Evolutionary conservation across 2,113 vertebrate genomes (phyloP).

Genomic region (Callipepla squamata): DNA sequence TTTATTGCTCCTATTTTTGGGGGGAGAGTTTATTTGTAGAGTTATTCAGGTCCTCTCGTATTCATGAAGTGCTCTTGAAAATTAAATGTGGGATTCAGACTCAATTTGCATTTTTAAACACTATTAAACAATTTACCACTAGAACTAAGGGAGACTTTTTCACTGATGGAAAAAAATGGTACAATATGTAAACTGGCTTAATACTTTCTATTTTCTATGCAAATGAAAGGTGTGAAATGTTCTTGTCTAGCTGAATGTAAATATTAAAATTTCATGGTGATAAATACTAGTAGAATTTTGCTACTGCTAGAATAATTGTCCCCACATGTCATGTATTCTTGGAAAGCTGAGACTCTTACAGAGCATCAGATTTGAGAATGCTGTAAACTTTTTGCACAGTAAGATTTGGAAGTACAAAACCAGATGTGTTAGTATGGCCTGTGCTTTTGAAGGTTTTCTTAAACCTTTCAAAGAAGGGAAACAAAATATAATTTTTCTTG

Average conservation of each 20-base stretch:
- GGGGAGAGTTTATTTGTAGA: background rate
- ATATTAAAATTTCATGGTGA: background rate
- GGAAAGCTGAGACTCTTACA: background rate
- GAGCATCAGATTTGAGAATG: background rate
- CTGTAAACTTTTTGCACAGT: background rate
- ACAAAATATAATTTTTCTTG: background rate
- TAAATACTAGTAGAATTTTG: background rate
- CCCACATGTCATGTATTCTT: background rate
- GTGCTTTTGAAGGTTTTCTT: background rate
- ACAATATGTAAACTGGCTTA: background rate
- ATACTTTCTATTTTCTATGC: background rate
- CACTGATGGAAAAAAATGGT: background rate
- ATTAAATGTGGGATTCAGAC: background rate
- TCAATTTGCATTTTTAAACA: background rate
- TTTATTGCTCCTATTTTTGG: background rate
- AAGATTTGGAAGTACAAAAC: background rate
- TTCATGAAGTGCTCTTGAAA: background rate
- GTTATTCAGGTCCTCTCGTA: background rate
- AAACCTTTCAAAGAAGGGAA: background rate
- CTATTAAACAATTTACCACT: background rate
- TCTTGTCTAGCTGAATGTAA: background rate
- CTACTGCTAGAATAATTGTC: background rate
- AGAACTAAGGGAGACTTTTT: background rate
- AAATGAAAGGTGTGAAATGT: background rate
- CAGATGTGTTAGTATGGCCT: background rate